Evolutionary conservation across 2,797 vertebrate species (phyloP), one percentile per base, ranked within the genome.

Genomic region (Pseudocheirus occidentalis): DNA sequence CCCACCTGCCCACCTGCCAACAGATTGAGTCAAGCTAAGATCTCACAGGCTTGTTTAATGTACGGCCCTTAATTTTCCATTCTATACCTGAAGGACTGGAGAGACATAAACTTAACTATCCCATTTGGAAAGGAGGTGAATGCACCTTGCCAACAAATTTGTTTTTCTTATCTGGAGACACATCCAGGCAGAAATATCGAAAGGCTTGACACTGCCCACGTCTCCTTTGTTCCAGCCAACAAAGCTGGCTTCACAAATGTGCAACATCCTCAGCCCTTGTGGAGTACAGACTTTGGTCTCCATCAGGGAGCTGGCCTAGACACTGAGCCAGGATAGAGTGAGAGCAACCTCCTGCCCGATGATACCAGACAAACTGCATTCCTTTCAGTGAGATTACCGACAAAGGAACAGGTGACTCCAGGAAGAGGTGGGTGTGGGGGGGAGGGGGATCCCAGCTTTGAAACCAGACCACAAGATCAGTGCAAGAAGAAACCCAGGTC

Each of bases 351-450:
- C 94, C 96, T 96, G 97, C 96, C 92, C 97, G 96, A 98, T 97
- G 97, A 98, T 97, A 99, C 98, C 97, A 97, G 98, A 98, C 98
- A 97, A 98, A 98, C 98, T 87, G 94, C 98, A 98, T 98, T 98
- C 98, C 97, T 98, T 95, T 95, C 96, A 96, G 95, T 95, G 97
- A 97, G 94, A 97, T 97, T 97, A 97, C 97, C 34, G 96, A 98
- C 97, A 98, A 98, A 98, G 97, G 97, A 98, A 98, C 97, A 95
- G 98, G 97, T 95, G 56, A 93, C 62, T 93, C n/a, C 24, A 94
- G n/a, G 91, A 93, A 96, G 95, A 40, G 11, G 94, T 81, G 73
- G 40, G 6, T 81, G 40, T 81, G 40, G 50, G 81, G 95, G 56
- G 94, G 95, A 91, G 91, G 52, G 94, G 95, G 95, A 31, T 4